Evolutionary conservation across 2,113 vertebrate genomes (phyloP).

Genomic region (Capra hircus): DNA sequence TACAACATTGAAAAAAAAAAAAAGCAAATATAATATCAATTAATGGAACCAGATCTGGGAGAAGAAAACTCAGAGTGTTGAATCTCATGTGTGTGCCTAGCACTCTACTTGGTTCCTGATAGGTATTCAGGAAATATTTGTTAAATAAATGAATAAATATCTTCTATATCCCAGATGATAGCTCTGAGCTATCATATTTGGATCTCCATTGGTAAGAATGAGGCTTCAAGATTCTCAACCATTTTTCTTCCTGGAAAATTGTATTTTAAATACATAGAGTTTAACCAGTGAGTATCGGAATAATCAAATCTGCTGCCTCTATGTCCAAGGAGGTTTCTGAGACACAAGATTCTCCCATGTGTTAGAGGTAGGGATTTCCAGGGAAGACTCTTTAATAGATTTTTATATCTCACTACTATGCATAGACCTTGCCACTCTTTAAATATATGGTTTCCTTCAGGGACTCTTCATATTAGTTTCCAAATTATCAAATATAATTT

Average conservation of each 20-base stretch:
- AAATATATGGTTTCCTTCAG: not conserved
- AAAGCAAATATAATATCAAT: not conserved
- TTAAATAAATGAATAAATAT: not conserved
- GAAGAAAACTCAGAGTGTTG: not conserved
- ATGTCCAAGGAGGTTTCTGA: not conserved
- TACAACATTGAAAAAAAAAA: not conserved
- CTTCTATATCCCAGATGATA: not conserved
- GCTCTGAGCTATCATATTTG: not conserved
- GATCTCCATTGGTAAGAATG: not conserved
- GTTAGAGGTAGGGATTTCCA: not conserved
- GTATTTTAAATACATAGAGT: not conserved
- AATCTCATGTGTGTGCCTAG: not conserved
- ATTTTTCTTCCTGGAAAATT: not conserved
- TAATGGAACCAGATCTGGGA: not conserved
- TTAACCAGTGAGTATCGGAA: not conserved
- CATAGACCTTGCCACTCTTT: not conserved
- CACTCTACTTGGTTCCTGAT: not conserved
- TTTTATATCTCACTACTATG: not conserved
- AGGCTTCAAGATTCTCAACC: not conserved
- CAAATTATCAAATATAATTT: constrained; percentile 4
- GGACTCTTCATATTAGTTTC: not conserved
- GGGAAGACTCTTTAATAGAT: not conserved
- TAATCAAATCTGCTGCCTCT: not conserved
- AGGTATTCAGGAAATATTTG: not conserved
- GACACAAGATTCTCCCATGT: not conserved